These are phyloP conservation scores for Griposia aprilina DNA, from an alignment of 2,888 invertebrate genomes.

Conservation along the genomic window DNA sequence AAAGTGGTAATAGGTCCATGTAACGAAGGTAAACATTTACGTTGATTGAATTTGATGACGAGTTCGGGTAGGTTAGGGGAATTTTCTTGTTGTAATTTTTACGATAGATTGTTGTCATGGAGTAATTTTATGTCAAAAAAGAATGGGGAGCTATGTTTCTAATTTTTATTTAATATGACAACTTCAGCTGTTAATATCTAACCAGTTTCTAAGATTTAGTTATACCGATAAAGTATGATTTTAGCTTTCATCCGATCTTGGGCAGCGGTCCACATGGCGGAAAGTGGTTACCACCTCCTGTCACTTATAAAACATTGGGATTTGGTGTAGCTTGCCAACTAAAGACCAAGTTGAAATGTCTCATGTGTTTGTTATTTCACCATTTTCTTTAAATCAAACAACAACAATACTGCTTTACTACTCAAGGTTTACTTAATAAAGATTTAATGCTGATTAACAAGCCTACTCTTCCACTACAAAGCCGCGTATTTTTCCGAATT, in stretches of 20 bases:
- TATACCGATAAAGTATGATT: conserved; percentile 8
- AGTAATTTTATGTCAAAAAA: too few species aligned
- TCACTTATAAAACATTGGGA: not conserved
- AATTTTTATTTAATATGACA: not conserved
- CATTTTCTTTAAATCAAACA: not conserved
- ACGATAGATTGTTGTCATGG: not conserved
- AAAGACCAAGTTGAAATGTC: not conserved
- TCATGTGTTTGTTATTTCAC: not conserved
- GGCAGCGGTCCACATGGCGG: conserved; percentile 34
- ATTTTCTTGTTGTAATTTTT: not conserved
- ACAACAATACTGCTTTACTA: not conserved
- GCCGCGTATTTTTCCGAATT: not conserved
- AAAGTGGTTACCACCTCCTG: not conserved
- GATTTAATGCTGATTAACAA: too few species aligned
- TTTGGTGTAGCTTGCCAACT: not conserved
- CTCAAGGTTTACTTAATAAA: too few species aligned
- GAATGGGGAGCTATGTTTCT: too few species aligned
- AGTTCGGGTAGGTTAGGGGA: not conserved
- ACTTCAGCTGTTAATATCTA: not conserved
- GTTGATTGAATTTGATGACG: conserved; percentile 39
- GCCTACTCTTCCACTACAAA: too few species aligned
- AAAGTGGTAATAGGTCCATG: conserved; percentile 28
- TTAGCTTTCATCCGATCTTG: conserved; percentile 23
- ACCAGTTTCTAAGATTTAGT: not conserved
- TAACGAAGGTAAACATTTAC: conserved; percentile 48